A percentile compares a stretch with the other conserved stretches of the same genome.
Conservation (phyloP, 1,140 invertebrate species). For the Camponotus floridanus region DNA sequence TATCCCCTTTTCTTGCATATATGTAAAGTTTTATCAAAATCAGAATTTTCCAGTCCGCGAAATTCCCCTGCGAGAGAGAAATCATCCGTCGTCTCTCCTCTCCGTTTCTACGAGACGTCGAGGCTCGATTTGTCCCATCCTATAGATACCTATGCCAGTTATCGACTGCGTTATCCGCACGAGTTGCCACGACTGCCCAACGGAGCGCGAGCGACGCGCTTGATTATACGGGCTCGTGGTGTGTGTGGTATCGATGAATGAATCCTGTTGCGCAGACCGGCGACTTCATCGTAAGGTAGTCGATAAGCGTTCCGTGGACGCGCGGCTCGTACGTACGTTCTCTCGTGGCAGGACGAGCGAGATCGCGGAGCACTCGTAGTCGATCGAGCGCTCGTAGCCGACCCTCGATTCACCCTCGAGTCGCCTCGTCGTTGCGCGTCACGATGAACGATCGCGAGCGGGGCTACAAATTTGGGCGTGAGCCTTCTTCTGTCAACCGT, state of each 20-base stretch:
- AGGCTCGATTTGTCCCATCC: too few species aligned
- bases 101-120: too few species aligned
- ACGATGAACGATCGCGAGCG: not conserved
- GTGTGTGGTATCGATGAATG: constrained; percentile 72
- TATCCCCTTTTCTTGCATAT: too few species aligned
- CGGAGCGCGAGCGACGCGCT: constrained; percentile 47
- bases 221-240: constrained; percentile 66
- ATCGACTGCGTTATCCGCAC: too few species aligned
- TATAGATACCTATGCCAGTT: too few species aligned
- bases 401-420: not conserved
- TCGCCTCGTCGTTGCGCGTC: not conserved
- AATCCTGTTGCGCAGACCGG: constrained; percentile 75
- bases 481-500: not conserved
- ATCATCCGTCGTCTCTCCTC: too few species aligned
- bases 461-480: not conserved
- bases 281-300: constrained; percentile 68
- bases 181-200: not conserved
- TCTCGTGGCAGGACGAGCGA: not conserved
- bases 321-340: not conserved
- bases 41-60: too few species aligned
- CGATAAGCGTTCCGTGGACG: constrained; percentile 59
- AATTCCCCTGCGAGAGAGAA: too few species aligned
- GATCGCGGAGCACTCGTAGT: too few species aligned
- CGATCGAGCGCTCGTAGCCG: too few species aligned
- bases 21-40: too few species aligned